Evolutionary conservation across 2,797 vertebrate species (phyloP).

Genomic region (Lacerta agilis): DNA sequence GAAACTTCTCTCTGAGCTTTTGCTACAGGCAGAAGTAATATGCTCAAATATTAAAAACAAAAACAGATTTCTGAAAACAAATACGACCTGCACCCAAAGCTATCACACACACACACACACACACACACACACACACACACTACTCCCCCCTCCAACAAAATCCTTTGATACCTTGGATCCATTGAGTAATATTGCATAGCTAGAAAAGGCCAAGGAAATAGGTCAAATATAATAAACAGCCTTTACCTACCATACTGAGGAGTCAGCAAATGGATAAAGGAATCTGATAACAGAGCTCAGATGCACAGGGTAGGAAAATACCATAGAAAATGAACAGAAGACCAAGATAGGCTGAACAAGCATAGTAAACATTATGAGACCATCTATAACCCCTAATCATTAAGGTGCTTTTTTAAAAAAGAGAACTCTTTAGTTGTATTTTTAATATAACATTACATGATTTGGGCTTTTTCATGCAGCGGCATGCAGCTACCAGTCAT

Average conservation of each 20-base stretch:
- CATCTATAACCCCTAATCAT: slow-evolving; percentile 8
- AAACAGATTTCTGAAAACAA: slow-evolving; percentile 38
- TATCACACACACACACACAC: slow-evolving; percentile 26
- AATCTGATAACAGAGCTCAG: not conserved
- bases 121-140: not conserved
- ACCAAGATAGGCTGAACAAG: slow-evolving; percentile 18
- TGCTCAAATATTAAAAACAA: not conserved
- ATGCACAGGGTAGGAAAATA: slow-evolving; percentile 22
- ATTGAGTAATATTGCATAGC: not conserved
- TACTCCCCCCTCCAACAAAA: slow-evolving; percentile 1
- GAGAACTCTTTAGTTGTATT: not conserved
- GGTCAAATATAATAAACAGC: slow-evolving; percentile 1
- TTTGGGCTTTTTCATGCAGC: not conserved
- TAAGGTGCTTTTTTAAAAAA: not conserved
- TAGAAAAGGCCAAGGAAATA: slow-evolving; percentile 10
- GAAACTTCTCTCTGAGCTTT: slow-evolving; percentile 23
- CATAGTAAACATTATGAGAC: slow-evolving; percentile 21
- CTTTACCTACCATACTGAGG: slow-evolving; percentile 33
- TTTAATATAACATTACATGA: not conserved
- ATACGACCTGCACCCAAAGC: slow-evolving; percentile 13
- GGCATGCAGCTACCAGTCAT: not conserved
- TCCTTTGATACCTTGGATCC: slow-evolving; percentile 18
- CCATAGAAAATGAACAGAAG: slow-evolving; percentile 21
- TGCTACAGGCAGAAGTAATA: not conserved
- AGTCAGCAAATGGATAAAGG: not conserved